Conservation (phyloP, 2,113 vertebrate species). For the Elachura formosa region DNA sequence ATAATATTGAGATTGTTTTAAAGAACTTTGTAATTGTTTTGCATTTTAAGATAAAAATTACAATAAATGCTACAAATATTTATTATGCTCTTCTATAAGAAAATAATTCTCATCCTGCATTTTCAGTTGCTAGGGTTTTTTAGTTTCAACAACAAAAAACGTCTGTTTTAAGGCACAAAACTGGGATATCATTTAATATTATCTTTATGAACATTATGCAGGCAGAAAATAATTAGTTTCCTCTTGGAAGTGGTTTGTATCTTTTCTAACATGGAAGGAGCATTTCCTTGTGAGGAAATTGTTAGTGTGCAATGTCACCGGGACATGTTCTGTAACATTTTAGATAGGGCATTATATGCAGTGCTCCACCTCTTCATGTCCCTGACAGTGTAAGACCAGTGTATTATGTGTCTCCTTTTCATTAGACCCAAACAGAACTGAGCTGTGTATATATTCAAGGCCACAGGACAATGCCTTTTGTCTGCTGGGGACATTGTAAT, state of each 20-base stretch:
- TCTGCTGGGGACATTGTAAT: conserved; percentile 11
- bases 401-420: not conserved
- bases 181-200: not conserved
- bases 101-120: not conserved
- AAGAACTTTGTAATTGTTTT: not conserved
- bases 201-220: not conserved
- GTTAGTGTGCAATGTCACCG: not conserved
- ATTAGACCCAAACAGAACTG: not conserved
- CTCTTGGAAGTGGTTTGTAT: not conserved
- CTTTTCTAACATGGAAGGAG: not conserved
- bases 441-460: not conserved
- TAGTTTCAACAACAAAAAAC: not conserved
- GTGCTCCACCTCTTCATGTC: not conserved
- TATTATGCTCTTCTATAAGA: not conserved
- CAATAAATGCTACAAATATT: not conserved
- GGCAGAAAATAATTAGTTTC: not conserved
- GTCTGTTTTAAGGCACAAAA: not conserved
- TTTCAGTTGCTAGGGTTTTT: not conserved
- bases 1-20: not conserved
- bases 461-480: not conserved
- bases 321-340: not conserved
- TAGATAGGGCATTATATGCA: not conserved
- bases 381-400: not conserved
- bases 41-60: not conserved
- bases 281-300: not conserved